These are phyloP conservation scores for Teinopalpus imperialis DNA, from an alignment of 2,888 invertebrate genomes.

Conservation along the genomic window DNA sequence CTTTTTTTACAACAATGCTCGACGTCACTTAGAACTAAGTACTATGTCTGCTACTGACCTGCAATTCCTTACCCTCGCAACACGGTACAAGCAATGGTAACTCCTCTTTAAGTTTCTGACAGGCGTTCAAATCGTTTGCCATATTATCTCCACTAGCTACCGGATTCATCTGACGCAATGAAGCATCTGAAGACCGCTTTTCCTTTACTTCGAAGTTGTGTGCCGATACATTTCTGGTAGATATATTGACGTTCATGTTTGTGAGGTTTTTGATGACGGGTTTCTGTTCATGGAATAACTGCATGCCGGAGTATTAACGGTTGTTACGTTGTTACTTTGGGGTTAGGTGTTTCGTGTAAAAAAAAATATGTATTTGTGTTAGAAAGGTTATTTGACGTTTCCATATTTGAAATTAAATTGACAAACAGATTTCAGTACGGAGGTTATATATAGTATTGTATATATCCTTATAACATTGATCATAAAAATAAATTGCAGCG, in stretches of 20 bases:
- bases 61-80: slow-evolving; percentile 69
- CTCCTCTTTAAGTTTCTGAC: slow-evolving; percentile 65
- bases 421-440: slow-evolving; percentile 18
- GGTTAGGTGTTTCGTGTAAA: slow-evolving; percentile 11
- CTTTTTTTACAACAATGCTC: too few species aligned
- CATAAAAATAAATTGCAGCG: too few species aligned
- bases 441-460: neutral
- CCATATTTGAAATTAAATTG: slow-evolving; percentile 19
- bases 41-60: too few species aligned
- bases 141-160: slow-evolving; percentile 75
- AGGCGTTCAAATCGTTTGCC: slow-evolving; percentile 53
- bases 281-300: slow-evolving; percentile 60
- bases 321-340: slow-evolving; percentile 23
- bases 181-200: slow-evolving; percentile 59
- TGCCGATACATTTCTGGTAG: slow-evolving; percentile 41
- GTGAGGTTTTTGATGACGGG: slow-evolving; percentile 42
- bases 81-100: slow-evolving; percentile 66
- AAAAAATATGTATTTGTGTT: slow-evolving; percentile 30
- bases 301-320: slow-evolving; percentile 47
- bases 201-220: slow-evolving; percentile 62
- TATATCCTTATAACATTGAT: too few species aligned
- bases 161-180: slow-evolving; percentile 64
- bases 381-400: slow-evolving; percentile 24
- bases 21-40: too few species aligned
- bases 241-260: slow-evolving; percentile 47